Percentiles rank a stretch among this genome's conserved stretches.
Conservation (phyloP, 2,113 vertebrate species). For the Sinocyclocheilus anshuiensis region DNA sequence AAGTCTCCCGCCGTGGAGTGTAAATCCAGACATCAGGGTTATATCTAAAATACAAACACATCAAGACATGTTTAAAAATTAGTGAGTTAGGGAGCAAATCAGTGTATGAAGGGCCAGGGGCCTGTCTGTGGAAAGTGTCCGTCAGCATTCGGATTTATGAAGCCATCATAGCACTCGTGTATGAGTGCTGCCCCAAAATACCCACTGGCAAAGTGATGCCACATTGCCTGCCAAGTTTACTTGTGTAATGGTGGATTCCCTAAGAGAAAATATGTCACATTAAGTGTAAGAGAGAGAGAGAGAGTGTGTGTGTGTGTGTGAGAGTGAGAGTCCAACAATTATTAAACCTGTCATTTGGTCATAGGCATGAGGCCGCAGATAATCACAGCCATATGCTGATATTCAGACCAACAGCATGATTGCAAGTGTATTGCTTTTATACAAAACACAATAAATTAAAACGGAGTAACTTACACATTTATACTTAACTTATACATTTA, state of each 20-base stretch:
- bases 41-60: conserved; percentile 64
- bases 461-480: background rate
- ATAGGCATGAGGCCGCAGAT: background rate
- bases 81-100: conserved; percentile 57
- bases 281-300: conserved; percentile 12
- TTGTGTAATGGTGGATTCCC: conserved; percentile 50
- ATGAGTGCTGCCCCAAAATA: conserved; percentile 48
- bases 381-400: conserved; percentile 8
- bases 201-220: conserved; percentile 57
- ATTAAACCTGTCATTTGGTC: conserved; percentile 47
- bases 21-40: conserved; percentile 65
- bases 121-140: conserved; percentile 55
- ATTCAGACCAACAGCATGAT: conserved; percentile 5
- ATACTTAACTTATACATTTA: too few species aligned
- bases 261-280: conserved; percentile 18
- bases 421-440: conserved; percentile 4
- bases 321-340: conserved; percentile 42
- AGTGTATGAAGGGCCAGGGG: background rate
- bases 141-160: conserved; percentile 70
- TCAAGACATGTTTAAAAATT: conserved; percentile 55
- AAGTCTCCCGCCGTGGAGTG: conserved; percentile 55
- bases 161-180: conserved; percentile 68
- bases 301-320: too few species aligned
- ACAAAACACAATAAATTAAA: background rate
- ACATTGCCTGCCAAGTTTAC: conserved; percentile 63